Evolutionary conservation across 2,797 vertebrate genomes (phyloP).

Genomic region (Crenichthys baileyi): DNA sequence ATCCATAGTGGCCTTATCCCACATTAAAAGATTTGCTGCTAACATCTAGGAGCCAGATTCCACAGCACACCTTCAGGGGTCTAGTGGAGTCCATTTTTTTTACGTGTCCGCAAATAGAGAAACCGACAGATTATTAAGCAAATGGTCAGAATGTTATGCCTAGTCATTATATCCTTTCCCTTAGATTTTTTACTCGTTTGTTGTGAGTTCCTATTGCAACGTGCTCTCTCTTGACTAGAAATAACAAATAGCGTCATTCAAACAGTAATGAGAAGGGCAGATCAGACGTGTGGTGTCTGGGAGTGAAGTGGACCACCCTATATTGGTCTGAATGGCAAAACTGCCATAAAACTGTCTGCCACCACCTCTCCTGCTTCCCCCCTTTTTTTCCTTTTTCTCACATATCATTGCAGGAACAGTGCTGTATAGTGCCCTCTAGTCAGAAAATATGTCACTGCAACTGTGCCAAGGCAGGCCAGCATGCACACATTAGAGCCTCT

Average conservation of each 20-base stretch:
- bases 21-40: background rate
- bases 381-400: background rate
- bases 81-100: background rate
- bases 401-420: constrained; percentile 18
- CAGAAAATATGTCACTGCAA: constrained; percentile 58
- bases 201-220: constrained; percentile 1
- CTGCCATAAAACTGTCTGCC: constrained; percentile 58
- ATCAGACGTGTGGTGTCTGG: constrained; percentile 59
- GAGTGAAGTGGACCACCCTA: constrained; percentile 35
- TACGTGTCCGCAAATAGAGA: too few relatives aligned
- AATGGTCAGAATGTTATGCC: background rate
- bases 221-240: constrained; percentile 11
- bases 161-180: background rate
- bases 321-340: constrained; percentile 49
- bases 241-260: constrained; percentile 47
- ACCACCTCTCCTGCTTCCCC: constrained; percentile 30
- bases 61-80: background rate
- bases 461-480: constrained; percentile 1
- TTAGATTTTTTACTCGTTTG: background rate
- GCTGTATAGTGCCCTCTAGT: constrained; percentile 75
- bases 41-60: background rate
- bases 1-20: background rate
- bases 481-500: constrained; percentile 25
- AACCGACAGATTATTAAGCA: background rate
- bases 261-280: constrained; percentile 56